Evolutionary conservation across 1,140 invertebrate species (phyloP).

Genomic region (Aporrectodea caliginosa): DNA sequence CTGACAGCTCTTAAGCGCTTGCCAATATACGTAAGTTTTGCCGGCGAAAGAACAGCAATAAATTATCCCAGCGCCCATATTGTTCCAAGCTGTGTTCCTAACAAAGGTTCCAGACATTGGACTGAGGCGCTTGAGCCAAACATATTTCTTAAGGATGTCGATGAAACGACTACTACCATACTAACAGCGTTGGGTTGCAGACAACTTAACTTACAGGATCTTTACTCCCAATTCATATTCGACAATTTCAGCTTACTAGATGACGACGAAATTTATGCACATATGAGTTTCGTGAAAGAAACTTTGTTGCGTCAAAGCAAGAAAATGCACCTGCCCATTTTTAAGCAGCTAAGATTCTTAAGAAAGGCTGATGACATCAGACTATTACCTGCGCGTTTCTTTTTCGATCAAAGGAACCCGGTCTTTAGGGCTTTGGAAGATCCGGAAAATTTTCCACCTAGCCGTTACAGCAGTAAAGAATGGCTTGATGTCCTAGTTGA

Average conservation of each 20-base stretch:
- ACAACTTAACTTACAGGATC: not conserved
- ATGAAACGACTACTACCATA: not conserved
- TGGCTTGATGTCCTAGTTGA: no score
- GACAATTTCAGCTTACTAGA: not conserved
- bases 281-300: not conserved
- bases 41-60: not conserved
- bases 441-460: no score
- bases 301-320: not conserved
- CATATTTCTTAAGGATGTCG: not conserved
- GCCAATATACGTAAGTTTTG: not conserved
- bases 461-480: no score
- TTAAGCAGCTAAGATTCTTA: no score
- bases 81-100: not conserved
- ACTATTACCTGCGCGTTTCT: no score
- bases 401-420: no score
- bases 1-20: not conserved
- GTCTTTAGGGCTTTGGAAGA: no score
- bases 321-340: no score
- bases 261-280: not conserved
- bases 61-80: not conserved
- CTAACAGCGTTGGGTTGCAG: not conserved
- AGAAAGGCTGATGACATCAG: no score
- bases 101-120: not conserved
- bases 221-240: not conserved
- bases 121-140: not conserved